Conservation (phyloP, 35 echinoderm and acorn worm genomes). For the Heliocidaris tuberculata region DNA sequence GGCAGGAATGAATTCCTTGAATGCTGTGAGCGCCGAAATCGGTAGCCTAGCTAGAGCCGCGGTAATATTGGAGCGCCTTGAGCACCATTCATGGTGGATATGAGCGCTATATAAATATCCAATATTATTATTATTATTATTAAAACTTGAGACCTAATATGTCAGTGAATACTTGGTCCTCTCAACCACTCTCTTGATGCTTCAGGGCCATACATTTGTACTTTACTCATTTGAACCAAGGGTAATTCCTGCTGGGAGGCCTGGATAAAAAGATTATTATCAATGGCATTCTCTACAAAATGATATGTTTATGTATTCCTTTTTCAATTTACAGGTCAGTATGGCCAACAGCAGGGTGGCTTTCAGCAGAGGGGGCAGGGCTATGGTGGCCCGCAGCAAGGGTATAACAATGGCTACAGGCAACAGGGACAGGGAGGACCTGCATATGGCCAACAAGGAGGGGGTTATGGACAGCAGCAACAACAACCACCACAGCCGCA, state of each 20-base stretch:
- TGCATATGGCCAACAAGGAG: conserved; percentile 7
- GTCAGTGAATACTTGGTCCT: no score
- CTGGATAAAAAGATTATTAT: background rate
- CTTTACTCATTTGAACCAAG: no score
- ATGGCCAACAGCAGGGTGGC: conserved; percentile 31
- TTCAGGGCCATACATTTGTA: no score
- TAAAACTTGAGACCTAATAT: no score
- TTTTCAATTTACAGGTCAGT: background rate
- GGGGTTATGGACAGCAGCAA: background rate
- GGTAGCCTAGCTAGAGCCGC: no score
- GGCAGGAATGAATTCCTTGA: no score
- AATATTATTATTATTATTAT: no score
- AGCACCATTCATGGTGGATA: no score
- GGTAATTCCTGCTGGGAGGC: background rate
- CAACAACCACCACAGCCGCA: background rate
- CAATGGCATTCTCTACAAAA: background rate
- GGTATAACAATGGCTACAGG: conserved; percentile 33
- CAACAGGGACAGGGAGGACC: background rate
- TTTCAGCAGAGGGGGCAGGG: background rate
- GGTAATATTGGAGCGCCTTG: no score
- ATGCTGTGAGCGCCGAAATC: no score
- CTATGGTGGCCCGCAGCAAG: background rate
- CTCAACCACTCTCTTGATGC: no score
- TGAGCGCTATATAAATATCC: no score
- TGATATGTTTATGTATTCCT: background rate